Evolutionary conservation across 2,113 vertebrate species (phyloP), one percentile per base, ranked within the genome.

Genomic region (Leptodactylus fuscus): DNA sequence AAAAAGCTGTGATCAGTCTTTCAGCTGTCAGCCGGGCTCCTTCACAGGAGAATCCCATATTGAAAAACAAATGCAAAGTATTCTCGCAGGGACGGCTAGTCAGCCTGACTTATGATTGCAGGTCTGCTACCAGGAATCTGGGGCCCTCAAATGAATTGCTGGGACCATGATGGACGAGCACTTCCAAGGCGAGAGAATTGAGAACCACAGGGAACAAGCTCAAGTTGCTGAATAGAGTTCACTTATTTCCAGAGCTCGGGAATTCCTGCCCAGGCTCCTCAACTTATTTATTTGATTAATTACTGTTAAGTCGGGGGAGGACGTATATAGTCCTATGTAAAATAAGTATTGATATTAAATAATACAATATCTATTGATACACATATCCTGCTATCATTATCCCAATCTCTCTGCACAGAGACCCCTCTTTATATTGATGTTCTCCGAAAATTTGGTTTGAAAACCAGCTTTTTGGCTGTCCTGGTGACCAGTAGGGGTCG

Each of bases 11-110:
- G 84, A 86, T 86, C 84, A 86, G 76, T 86, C 84, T 86, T 81
- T 86, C 84, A 86, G 80, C 76, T 81, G 84, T 86, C 84, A 86
- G 77, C 76, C 76, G 24, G n/a, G 46, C 76, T 85, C 76, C 84
- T 73, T 79, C 48, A 60, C 84, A 46, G 77, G 84, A 86, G 84
- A 80, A 86, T 73, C 76, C 65, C 77, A 73, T 73, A 81, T 81
- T 81, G 76, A 48, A 86, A 86, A 86, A 81, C 84, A 86, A 86
- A 86, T 86, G 84, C 84, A 81, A 81, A 81, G 84, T 86, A 86
- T 81, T 86, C 84, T 46, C 84, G 65, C 49, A 73, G 84, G 84
- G 84, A 86, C 77, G 11, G 65, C 84, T 34, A 53, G 84, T 81
- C 84, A 79, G n/a, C 48, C 76, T 86, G 83, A 80, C 84, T 86